Conservation (phyloP, 2,113 vertebrate species). For the Hippolais icterina region DNA sequence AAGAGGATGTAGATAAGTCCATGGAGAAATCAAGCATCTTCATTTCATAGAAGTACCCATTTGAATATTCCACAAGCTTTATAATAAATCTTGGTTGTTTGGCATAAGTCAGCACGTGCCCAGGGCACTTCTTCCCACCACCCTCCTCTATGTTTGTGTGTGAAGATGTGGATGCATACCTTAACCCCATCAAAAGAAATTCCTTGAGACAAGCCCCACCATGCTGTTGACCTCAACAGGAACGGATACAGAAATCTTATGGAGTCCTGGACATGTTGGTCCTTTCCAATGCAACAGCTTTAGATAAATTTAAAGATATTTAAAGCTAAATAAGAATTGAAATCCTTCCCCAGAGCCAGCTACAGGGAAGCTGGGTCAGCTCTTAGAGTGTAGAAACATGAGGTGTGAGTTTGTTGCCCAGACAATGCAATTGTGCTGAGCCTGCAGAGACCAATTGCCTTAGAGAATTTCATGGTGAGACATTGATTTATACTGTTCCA, state of each 20-base stretch:
- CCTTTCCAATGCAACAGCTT: background rate
- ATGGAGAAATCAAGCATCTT: background rate
- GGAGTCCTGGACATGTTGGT: background rate
- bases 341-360: background rate
- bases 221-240: background rate
- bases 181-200: background rate
- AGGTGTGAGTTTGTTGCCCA: background rate
- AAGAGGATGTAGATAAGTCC: background rate
- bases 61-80: background rate
- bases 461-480: background rate
- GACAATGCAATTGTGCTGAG: background rate
- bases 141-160: rapidly evolving
- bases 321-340: background rate
- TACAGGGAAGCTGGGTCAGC: background rate
- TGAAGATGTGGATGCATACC: background rate
- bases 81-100: background rate
- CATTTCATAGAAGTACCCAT: background rate
- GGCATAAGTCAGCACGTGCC: background rate
- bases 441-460: background rate
- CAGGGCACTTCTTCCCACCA: background rate
- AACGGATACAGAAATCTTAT: background rate
- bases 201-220: rapidly evolving
- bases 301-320: background rate
- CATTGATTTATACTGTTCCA: background rate
- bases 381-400: background rate